Evolutionary conservation across 2,113 vertebrate species (phyloP).

Genomic region (Chelonoidis abingdonii): DNA sequence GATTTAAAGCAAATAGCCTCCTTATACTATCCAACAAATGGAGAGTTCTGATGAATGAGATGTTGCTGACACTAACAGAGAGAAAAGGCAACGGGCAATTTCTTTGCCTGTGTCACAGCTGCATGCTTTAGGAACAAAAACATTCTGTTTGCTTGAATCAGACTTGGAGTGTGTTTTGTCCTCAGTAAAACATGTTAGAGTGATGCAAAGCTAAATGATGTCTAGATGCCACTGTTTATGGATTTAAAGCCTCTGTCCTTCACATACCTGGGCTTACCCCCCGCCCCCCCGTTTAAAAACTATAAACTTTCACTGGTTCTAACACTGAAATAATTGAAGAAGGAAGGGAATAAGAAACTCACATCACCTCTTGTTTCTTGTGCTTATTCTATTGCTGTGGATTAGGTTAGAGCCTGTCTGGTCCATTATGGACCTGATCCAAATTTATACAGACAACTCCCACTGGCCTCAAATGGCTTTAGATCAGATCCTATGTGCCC

Average conservation of each 20-base stretch:
- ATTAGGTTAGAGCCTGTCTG: not conserved
- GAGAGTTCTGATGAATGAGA: not conserved
- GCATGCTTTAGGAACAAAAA: not conserved
- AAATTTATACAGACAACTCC: not conserved
- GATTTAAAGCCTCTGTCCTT: not conserved
- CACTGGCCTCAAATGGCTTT: not conserved
- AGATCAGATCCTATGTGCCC: not conserved
- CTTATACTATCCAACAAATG: not conserved
- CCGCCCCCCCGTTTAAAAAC: not conserved
- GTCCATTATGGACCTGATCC: not conserved
- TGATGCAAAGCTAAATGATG: not conserved
- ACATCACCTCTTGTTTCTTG: not conserved
- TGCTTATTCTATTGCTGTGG: not conserved
- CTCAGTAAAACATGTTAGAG: not conserved
- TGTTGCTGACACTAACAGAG: not conserved
- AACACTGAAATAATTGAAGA: not conserved
- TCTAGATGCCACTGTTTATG: not conserved
- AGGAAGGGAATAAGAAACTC: not conserved
- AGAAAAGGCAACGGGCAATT: too few relatives aligned
- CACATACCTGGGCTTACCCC: not conserved
- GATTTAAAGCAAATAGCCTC: not conserved
- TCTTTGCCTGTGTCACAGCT: not conserved
- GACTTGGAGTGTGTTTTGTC: not conserved
- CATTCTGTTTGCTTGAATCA: not conserved
- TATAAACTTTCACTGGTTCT: not conserved